Base-by-base conservation (phyloP, 1,140 invertebrate genomes). In the Phymastichus coffea region DNA sequence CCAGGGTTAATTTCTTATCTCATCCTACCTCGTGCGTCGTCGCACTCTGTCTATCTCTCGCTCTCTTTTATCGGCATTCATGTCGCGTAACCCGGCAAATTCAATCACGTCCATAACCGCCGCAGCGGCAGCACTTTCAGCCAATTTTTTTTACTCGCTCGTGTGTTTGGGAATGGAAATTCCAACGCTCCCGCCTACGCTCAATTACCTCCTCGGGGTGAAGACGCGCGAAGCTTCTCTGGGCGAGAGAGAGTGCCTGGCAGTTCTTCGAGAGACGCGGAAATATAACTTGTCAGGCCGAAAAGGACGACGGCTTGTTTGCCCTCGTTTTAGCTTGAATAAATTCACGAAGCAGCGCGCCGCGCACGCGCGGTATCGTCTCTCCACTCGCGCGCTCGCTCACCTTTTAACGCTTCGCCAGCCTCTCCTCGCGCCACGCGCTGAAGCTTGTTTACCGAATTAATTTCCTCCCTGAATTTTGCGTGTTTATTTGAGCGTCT, bases 1-100 rank as follows among this genome's bases (percentile, higher is more conserved):
- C 49, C 25, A 33, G 30, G 41, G 43, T 54, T 60, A 54, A 60
- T 60, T 60, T 25, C 57, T 47, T 54, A 60, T 54, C 51, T 47
- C 25, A 19, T 23, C 28, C 28, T 33, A 6, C 6, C 28, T 33
- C 28, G 28, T 12, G 6, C 28, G 28, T 12, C 12, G 6, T 6
- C 28, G 28, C 28, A 12, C 12, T 33, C 12, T 12, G 28, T 12
- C 28, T 33, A 7, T 33, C 28, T 33, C 28, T 33, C 12, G 6
- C 28, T 33, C 28, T 33, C 28, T 6, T 12, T 33, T 33, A 33
- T 12, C n/a, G n/a, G n/a, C n/a, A n/a, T n/a, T n/a, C n/a, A n/a
- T n/a, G n/a, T n/a, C n/a, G n/a, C n/a, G n/a, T n/a, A n/a, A n/a
- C n/a, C n/a, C n/a, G n/a, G n/a, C n/a, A n/a, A n/a, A n/a, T n/a